Base-by-base conservation (phyloP, 2,113 vertebrate genomes). In the Campylomormyrus numenius region DNA sequence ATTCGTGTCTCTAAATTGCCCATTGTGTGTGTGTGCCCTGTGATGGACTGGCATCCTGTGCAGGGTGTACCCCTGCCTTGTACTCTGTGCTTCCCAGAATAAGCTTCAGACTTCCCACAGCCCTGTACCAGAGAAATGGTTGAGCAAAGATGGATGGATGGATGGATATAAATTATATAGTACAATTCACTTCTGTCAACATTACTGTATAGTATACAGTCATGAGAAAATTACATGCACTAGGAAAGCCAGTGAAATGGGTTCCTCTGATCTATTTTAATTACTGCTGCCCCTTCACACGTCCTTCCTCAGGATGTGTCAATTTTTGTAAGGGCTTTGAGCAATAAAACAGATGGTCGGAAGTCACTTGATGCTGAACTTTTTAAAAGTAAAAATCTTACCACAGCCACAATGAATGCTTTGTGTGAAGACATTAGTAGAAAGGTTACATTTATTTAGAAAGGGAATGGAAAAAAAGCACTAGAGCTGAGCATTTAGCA, bases 281-380 rank as follows among this genome's bases (percentile, higher is more conserved):
- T 42, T 89, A 50, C 70, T 50, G 45, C 5, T 35, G 21, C 24
- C 35, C 89, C 53, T 89, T 42, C 50, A 89, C 53, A n/a, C 39
- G 53, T 53, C n/a, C 77, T 53, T 89, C 74, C 77, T 70, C 77
- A 85, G 50, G 77, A 85, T 46, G n/a, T 89, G 50, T 89, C 66
- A 24, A 85, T 62, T 89, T 31, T 89, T 89, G 27, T 83, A 85
- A 46, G 24, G 31, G 15, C 42, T 62, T 15, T 27, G 39, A 62
- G 10, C 35, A 89, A 89, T 45, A 84, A 85, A 85, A 66, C 88
- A n/a, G 31, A 53, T 88, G 52, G 52, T 52, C 66, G 8, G n/a
- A 80, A 49, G 5, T n/a, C 53, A 46, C 77, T 89, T 3, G n/a
- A 89, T 89, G 49, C 48, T n/a, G n/a, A n/a, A 56, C 53, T 85